phyloP scores from a whole-genome alignment of 2,113 vertebrate genomes.

The Sinocyclocheilus anophthalmus region DNA sequence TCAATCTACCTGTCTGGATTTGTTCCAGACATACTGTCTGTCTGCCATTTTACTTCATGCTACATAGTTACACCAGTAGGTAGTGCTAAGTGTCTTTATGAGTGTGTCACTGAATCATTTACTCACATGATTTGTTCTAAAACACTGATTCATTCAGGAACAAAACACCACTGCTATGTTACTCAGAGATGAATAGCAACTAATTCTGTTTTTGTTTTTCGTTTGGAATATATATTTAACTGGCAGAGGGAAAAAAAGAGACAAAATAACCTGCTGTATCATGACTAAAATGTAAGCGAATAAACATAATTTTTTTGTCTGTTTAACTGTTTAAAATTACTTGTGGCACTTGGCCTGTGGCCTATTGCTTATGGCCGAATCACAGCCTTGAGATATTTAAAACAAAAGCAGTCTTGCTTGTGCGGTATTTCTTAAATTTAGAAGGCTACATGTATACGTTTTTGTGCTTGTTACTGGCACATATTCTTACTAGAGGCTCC shows the following conservation, averaged over 20 bases:
- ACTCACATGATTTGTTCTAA: not conserved
- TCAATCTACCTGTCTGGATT: not conserved
- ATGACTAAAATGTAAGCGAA: not conserved
- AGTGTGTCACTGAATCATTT: not conserved
- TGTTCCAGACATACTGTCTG: not conserved
- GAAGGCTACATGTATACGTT: not conserved
- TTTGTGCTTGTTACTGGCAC: too few relatives aligned
- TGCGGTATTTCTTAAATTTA: not conserved
- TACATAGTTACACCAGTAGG: not conserved
- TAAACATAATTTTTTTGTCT: not conserved
- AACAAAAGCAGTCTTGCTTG: not conserved
- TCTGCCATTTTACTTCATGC: not conserved
- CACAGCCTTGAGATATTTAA: not conserved
- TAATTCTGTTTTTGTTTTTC: not conserved
- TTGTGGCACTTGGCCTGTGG: not conserved
- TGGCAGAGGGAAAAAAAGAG: not conserved
- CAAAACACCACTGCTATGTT: not conserved
- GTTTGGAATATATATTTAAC: not conserved
- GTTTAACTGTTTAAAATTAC: not conserved
- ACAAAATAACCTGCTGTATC: not conserved
- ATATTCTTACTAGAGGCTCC: too few relatives aligned
- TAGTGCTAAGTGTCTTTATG: not conserved
- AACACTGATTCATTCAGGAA: not conserved
- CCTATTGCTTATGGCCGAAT: not conserved
- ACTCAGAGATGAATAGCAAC: not conserved